Evolutionary conservation across 2,888 invertebrate species (phyloP), one percentile per base, ranked within the genome.

Genomic region (Ischnus inquisitorius): DNA sequence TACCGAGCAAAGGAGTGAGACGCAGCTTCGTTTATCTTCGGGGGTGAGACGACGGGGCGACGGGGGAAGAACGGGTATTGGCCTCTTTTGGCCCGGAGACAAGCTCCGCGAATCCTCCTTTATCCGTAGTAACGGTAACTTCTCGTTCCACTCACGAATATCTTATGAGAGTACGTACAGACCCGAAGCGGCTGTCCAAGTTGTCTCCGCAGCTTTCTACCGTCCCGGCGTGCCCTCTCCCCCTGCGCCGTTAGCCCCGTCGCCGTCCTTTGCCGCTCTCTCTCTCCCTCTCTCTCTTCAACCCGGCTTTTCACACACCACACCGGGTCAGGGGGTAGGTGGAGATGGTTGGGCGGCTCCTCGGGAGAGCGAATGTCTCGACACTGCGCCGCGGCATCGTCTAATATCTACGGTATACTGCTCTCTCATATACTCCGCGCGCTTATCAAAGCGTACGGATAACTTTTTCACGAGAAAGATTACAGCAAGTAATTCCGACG

Each of bases 21-120:
- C 43, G 14, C 41, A 41, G 84, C 82, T 87, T 85, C 87, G 86
- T 79, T 71, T 81, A 78, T 84, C 62, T 65, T 39, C 54, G 25
- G 60, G 19, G 60, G 16, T 41, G n/a, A 34, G 34, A 64, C 34
- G n/a, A 3, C 10, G 34, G 43, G 64, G 14, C 6, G 64, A 39
- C 3, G 39, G 78, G 57, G 81, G 72, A 71, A 86, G 85, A 87
- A 88, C 87, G 88, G 87, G 86, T 89, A 89, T 89, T 90, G 90
- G 89, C 88, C 88, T 87, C 88, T 90, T 89, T 91, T 90, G 90
- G 89, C 90, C 84, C 85, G 82, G 85, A 85, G 90, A 89, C 90
- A 91, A 90, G 88, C 90, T 88, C 86, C 85, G 88, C 90, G 90
- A 91, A 91, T 91, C 88, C 88, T 81, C 88, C 85, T 88, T 89